Conservation (phyloP, 2,113 vertebrate genomes). For the Ptychochromis oligacanthus region DNA sequence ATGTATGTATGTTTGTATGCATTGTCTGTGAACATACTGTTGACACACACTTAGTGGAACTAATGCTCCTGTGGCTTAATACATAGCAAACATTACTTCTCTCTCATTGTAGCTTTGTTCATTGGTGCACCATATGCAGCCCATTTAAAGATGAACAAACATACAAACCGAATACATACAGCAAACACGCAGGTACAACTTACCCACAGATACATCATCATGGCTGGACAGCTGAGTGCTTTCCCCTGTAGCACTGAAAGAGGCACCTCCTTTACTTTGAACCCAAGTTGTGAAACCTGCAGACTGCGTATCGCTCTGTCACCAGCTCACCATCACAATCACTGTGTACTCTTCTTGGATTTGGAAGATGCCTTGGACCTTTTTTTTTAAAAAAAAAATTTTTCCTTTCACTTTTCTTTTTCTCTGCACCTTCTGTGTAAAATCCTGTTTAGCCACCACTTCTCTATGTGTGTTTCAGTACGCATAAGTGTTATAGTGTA, state of each 20-base stretch:
- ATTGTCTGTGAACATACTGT: too few relatives aligned
- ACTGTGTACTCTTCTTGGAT: neutral
- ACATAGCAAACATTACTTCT: too few relatives aligned
- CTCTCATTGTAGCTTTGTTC: too few relatives aligned
- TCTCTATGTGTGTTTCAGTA: slow-evolving; percentile 79
- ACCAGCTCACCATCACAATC: slow-evolving; percentile 25
- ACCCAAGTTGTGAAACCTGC: slow-evolving; percentile 83
- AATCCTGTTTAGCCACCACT: slow-evolving; percentile 85
- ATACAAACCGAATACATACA: too few relatives aligned
- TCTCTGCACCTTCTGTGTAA: slow-evolving; percentile 63
- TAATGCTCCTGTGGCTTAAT: too few relatives aligned
- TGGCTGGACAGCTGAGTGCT: slow-evolving; percentile 84
- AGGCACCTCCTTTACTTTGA: slow-evolving; percentile 80
- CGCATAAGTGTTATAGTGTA: slow-evolving; percentile 56
- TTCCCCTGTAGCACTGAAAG: slow-evolving; percentile 81
- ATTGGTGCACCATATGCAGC: too few relatives aligned
- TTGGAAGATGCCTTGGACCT: neutral
- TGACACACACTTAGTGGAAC: too few relatives aligned
- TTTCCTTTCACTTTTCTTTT: slow-evolving; percentile 34
- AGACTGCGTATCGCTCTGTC: neutral
- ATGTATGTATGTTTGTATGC: too few relatives aligned
- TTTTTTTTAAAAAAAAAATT: neutral
- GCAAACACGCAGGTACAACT: slow-evolving; percentile 59
- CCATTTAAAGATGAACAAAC: too few relatives aligned
- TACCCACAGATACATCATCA: slow-evolving; percentile 98